These are phyloP conservation scores for Cataglyphis livida DNA, from an alignment of 2,888 invertebrate genomes.

Conservation along the genomic window DNA sequence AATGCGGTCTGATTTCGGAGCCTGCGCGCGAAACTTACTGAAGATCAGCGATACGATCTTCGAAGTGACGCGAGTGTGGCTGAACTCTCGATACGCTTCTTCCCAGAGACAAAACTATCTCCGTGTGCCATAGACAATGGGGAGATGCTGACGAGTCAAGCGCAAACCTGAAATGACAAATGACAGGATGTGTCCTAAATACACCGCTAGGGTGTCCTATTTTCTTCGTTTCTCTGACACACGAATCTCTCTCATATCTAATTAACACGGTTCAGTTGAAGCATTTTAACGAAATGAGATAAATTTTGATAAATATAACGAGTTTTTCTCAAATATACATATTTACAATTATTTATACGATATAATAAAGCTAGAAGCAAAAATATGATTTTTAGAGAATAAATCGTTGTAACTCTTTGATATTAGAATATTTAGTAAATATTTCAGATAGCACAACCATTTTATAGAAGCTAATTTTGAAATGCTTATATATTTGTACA, in stretches of 20 bases:
- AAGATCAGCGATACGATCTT: constrained; percentile 26
- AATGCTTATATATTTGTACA: background rate
- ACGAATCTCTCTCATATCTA: background rate
- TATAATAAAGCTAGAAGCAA: background rate
- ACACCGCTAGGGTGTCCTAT: constrained; percentile 44
- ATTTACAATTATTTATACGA: constrained; percentile 3
- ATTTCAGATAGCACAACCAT: background rate
- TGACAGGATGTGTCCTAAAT: constrained; percentile 75
- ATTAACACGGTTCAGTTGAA: constrained; percentile 3
- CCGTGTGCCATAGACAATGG: constrained; percentile 74
- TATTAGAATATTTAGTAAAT: background rate
- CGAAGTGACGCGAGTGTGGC: constrained; percentile 15
- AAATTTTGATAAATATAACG: background rate
- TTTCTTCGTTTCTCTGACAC: constrained; percentile 31
- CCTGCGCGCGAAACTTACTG: constrained; percentile 11
- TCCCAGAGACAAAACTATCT: constrained; percentile 76
- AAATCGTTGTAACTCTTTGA: background rate
- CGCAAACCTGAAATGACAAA: constrained; percentile 81
- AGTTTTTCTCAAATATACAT: background rate
- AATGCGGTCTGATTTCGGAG: background rate
- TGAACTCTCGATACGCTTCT: constrained; percentile 37
- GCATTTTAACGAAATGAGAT: background rate
- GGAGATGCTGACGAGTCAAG: constrained; percentile 78
- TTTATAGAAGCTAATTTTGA: background rate
- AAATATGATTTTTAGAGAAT: background rate